These are phyloP conservation scores for Nanger granti DNA, from an alignment of 2,113 vertebrate species.

Conservation along the genomic window DNA sequence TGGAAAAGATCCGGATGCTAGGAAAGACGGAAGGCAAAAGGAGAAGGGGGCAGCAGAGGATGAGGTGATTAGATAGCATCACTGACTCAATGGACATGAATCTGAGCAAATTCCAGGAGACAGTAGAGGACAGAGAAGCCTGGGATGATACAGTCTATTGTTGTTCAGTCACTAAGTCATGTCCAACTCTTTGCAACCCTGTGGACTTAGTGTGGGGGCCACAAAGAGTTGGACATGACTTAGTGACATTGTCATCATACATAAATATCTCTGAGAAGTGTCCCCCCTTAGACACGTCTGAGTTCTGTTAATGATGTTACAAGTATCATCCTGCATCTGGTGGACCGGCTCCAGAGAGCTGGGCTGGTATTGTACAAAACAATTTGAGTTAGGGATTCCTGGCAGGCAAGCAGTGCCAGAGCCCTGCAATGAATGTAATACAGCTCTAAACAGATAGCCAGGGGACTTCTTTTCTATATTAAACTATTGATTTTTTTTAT, in stretches of 20 bases:
- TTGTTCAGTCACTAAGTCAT: not conserved
- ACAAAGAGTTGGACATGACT: not conserved
- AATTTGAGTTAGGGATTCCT: slow-evolving; percentile 13
- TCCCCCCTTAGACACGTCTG: not conserved
- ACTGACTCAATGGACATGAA: not conserved
- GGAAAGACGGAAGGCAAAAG: not conserved
- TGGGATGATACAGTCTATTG: not conserved
- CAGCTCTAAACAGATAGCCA: slow-evolving; percentile 68
- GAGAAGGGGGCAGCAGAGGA: not conserved
- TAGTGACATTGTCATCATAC: not conserved
- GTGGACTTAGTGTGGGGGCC: not conserved
- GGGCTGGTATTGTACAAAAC: not conserved
- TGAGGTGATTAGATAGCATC: not conserved
- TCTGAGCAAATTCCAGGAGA: not conserved
- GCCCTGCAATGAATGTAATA: slow-evolving; percentile 38
- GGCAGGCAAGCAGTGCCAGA: slow-evolving; percentile 14
- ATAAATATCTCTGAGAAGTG: not conserved
- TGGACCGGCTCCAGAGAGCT: not conserved
- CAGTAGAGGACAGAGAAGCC: not conserved
- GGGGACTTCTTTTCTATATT: slow-evolving; percentile 74
- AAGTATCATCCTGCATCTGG: not conserved
- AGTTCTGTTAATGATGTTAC: not conserved
- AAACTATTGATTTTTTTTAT: slow-evolving; percentile 81
- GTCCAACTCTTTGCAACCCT: not conserved
- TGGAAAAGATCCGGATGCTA: not conserved